Conservation (phyloP, 2,113 vertebrate species). For the Tiliqua scincoides region DNA sequence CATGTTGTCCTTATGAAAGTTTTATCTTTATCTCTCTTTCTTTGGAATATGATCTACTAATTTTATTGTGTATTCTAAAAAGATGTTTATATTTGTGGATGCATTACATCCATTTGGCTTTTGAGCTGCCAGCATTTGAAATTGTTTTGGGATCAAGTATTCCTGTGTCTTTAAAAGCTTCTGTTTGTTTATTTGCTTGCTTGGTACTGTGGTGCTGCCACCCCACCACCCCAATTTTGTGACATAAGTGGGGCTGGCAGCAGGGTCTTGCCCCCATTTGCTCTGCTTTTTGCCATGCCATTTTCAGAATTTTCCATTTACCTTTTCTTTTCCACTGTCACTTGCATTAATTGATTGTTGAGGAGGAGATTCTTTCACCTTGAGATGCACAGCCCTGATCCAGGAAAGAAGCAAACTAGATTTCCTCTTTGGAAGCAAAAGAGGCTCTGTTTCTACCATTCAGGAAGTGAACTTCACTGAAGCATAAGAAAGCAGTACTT, state of each 20-base stretch:
- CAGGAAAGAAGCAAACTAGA: rapidly evolving
- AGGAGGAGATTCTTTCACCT: background rate
- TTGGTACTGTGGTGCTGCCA: no score
- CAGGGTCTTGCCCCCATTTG: background rate
- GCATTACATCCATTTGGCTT: no score
- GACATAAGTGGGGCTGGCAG: background rate
- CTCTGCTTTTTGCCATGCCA: background rate
- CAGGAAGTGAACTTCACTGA: background rate
- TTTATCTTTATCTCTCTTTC: no score
- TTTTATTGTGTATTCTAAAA: no score
- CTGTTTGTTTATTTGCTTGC: no score
- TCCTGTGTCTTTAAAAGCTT: background rate
- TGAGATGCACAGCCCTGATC: background rate
- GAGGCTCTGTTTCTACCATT: background rate
- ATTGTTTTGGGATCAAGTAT: no score
- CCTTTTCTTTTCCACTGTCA: background rate
- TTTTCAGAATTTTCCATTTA: background rate
- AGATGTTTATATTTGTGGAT: no score
- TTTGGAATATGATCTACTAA: no score
- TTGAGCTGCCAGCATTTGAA: no score
- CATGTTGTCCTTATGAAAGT: no score
- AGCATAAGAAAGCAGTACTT: background rate
- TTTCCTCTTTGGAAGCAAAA: background rate
- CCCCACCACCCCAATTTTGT: background rate
- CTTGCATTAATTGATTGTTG: background rate